Evolutionary conservation across 2,113 vertebrate species (phyloP), one percentile per base, ranked within the genome.

Genomic region (Dromiciops gliroides): DNA sequence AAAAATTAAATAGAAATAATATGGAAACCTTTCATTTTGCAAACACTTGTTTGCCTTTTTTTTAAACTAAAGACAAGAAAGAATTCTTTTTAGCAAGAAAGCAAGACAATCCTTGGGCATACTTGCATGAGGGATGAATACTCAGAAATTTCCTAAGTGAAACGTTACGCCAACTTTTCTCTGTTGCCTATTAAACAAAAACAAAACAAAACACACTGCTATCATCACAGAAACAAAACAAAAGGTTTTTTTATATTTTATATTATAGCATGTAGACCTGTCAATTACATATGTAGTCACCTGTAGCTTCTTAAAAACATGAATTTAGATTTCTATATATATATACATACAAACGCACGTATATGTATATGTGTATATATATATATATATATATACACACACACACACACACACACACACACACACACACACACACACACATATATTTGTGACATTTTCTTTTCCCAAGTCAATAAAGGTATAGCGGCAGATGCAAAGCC

Each of bases 401-500:
- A n/a, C 49, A 50, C 49, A 50, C 49, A 50, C 49, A 50, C 49
- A 50, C 49, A 50, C 49, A 50, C 49, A 50, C 49, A 50, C 49
- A 50, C 49, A 50, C 49, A 50, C 49, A 50, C 49, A 50, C 49
- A 50, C 49, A 50, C 49, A 50, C 49, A 50, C 49, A 50, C 50
- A 50, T n/a, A n/a, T n/a, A n/a, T n/a, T n/a, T n/a, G n/a, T n/a
- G 0, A 0, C 52, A 48, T 48, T 5, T 90, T 51, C n/a, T 92
- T 51, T 52, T 28, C 22, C 90, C 8, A 49, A 10, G 31, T 44
- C 93, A n/a, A 24, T 2, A 47, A 95, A 75, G 50, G 83, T 8
- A 0, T 16, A 26, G 51, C 0, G 53, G 96, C 97, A 98, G 97
- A 98, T 96, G 98, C 48, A 96, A 83, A 92, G 93, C 92, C 97